Evolutionary conservation across 2,888 invertebrate species (phyloP).

Genomic region (Gerosis bhagava): DNA sequence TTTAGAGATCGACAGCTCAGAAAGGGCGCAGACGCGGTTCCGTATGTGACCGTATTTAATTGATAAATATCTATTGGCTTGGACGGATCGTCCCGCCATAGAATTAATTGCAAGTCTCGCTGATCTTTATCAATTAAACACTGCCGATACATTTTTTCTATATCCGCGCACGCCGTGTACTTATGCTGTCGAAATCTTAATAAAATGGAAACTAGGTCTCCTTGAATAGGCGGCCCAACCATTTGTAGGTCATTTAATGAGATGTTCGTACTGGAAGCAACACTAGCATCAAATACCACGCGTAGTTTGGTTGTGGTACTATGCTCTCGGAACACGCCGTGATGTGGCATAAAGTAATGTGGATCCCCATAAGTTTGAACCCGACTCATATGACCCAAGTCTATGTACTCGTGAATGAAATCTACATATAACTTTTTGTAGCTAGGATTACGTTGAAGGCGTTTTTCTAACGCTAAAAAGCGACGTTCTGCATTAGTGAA

Average conservation of each 20-base stretch:
- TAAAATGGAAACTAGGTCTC: conserved; percentile 3
- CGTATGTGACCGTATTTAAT: conserved; percentile 11
- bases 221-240: too few relatives aligned
- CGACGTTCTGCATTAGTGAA: not conserved
- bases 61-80: conserved; percentile 7
- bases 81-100: conserved; percentile 23
- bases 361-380: conserved; percentile 6
- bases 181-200: conserved; percentile 21
- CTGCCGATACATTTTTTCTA: conserved; percentile 28
- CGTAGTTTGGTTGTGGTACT: too few relatives aligned
- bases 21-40: too few relatives aligned
- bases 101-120: conserved; percentile 22
- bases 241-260: too few relatives aligned
- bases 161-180: conserved; percentile 17
- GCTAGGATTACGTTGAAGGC: conserved; percentile 2
- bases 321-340: conserved; percentile 18
- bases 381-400: conserved; percentile 20
- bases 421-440: conserved; percentile 9
- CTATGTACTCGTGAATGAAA: conserved; percentile 18
- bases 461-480: not conserved
- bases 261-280: too few relatives aligned
- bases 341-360: conserved; percentile 17
- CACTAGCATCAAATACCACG: too few relatives aligned
- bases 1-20: too few relatives aligned
- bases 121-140: conserved; percentile 16